Base-by-base conservation (phyloP, 2,113 vertebrate genomes). In the Sapajus apella region DNA sequence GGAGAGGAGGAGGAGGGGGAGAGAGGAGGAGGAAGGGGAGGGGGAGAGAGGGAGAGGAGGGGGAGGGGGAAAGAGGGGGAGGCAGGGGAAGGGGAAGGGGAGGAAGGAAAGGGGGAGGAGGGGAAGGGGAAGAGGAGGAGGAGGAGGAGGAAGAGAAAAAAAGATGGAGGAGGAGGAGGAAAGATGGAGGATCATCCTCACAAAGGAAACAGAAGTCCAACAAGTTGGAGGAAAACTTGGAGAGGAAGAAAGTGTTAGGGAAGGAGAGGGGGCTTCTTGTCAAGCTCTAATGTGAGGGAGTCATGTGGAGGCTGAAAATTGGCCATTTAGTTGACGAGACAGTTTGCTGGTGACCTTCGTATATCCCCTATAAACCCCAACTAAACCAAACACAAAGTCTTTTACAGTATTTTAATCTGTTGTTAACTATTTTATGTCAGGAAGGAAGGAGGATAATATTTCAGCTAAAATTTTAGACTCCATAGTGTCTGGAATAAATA, bases 391-490 rank as follows among this genome's bases (percentile, higher is more conserved):
- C 11, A 8, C 25, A 27, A 23, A 70, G 40, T 3, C 50, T 10
- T 43, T 66, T 25, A 2, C 13, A 30, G 1, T 37, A 30, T 90
- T 88, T 61, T 96, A 82, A 93, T 56, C 79, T 93, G 35, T 84
- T 32, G 43, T 95, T 79, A 91, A 89, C 94, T 90, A 27, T 95
- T 91, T 92, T 64, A 6, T 61, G 93, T 90, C 43, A 96, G 96
- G 96, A 87, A 61, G 47, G 73, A 92, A 77, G 88, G 96, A 93
- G 47, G 68, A 27, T 90, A 82, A 56, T 80, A 23, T 94, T 83
- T 89, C 96, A 91, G 72, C 91, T 96, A 92, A 94, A 84, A 77
- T 32, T 75, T 89, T 94, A 97, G 93, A 93, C 47, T 66, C 97
- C 13, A 0, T 77, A 92, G 77, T 82, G 66, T 87, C 40, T 72